These are phyloP conservation scores for Tricholaema leucomelas DNA, from an alignment of 2,113 vertebrate species.

Conservation along the genomic window DNA sequence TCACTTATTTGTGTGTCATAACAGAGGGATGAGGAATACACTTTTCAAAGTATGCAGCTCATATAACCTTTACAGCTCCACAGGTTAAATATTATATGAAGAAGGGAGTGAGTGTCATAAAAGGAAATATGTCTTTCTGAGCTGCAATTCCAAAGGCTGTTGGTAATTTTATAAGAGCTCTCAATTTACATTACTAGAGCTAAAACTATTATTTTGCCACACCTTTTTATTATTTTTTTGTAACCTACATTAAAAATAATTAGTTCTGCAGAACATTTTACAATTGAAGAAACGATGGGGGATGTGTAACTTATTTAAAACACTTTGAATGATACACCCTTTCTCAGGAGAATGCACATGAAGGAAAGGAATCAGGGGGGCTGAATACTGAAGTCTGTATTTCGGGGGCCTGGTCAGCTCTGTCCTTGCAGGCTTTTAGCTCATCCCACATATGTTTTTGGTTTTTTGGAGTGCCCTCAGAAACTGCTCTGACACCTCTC, in stretches of 20 bases:
- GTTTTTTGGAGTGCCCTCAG: background rate
- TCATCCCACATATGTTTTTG: background rate
- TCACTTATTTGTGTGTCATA: constrained; percentile 26
- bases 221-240: background rate
- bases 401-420: background rate
- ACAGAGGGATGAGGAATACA: background rate
- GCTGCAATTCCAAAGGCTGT: background rate
- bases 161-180: constrained; percentile 20
- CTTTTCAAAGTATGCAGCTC: constrained; percentile 15
- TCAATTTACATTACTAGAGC: constrained; percentile 25
- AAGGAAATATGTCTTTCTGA: constrained; percentile 43
- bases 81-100: constrained; percentile 33
- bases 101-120: constrained; percentile 38
- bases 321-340: constrained; percentile 6
- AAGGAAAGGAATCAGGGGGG: background rate
- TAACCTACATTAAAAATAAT: constrained; percentile 43
- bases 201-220: constrained; percentile 51
- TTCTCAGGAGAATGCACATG: constrained; percentile 19
- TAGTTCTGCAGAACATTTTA: constrained; percentile 36
- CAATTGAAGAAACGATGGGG: constrained; percentile 27
- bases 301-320: constrained; percentile 13
- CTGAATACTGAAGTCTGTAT: background rate
- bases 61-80: background rate
- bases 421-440: background rate
- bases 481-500: background rate